phyloP scores from a whole-genome alignment of 2,888 invertebrate genomes.

The Ellobium chinense region DNA sequence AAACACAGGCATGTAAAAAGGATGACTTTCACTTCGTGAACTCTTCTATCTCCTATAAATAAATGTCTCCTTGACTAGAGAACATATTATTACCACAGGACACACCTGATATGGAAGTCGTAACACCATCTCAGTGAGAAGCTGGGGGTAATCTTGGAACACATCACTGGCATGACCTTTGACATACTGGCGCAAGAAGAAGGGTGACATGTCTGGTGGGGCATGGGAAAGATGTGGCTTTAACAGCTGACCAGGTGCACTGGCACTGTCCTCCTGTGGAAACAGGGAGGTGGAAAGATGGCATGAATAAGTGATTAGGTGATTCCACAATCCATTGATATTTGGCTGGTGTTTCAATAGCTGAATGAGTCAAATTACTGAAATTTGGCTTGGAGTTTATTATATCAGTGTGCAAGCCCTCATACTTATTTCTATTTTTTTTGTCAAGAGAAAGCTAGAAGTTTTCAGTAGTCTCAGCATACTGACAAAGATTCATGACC shows the following conservation, averaged over 20 bases:
- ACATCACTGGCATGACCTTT: constrained; percentile 94
- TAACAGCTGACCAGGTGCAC: constrained; percentile 84
- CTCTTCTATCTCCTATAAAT: too few species aligned
- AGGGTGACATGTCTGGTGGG: constrained; percentile 96
- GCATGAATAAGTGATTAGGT: background rate
- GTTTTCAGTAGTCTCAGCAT: too few species aligned
- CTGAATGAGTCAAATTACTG: too few species aligned
- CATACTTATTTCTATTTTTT: too few species aligned
- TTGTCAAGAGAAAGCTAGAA: too few species aligned
- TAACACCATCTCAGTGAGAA: constrained; percentile 96
- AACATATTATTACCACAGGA: too few species aligned
- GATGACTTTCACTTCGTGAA: too few species aligned
- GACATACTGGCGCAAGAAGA: constrained; percentile 91
- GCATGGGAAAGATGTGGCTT: constrained; percentile 87
- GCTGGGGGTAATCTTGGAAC: constrained; percentile 94
- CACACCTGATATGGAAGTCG: constrained; percentile 97
- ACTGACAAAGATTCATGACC: too few species aligned
- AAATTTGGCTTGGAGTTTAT: too few species aligned
- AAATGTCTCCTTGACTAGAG: too few species aligned
- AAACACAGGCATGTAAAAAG: too few species aligned
- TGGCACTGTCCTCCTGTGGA: constrained; percentile 66
- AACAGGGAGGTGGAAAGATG: background rate
- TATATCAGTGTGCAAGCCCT: too few species aligned
- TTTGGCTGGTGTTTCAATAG: background rate
- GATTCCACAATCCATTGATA: background rate